Evolutionary conservation across 2,888 invertebrate genomes (phyloP).

Genomic region (Polymixis lichenea): DNA sequence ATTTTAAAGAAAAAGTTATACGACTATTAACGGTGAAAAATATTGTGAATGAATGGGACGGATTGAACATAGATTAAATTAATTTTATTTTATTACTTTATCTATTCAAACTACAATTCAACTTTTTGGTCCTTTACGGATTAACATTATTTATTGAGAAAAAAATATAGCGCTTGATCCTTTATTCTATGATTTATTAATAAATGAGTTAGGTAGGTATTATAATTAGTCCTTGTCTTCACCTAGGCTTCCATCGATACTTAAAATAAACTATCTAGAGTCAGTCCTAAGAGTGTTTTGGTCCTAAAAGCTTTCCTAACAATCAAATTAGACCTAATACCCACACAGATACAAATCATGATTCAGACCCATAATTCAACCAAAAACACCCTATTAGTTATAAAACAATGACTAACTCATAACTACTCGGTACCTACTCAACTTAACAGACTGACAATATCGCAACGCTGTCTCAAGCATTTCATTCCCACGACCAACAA

Average conservation of each 20-base stretch:
- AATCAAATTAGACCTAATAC: constrained; percentile 14
- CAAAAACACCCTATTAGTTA: constrained; percentile 34
- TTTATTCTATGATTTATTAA: neutral
- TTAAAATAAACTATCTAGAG: neutral
- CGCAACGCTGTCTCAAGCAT: constrained; percentile 25
- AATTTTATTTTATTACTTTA: constrained; percentile 38
- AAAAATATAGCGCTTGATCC: neutral
- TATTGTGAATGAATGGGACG: constrained; percentile 50
- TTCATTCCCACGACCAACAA: constrained; percentile 62
- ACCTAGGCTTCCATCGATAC: neutral
- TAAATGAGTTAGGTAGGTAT: neutral
- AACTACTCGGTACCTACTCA: constrained; percentile 38
- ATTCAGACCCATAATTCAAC: constrained; percentile 19
- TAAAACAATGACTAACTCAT: constrained; percentile 39
- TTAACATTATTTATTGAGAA: neutral
- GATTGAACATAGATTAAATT: constrained; percentile 33
- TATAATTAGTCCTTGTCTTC: neutral
- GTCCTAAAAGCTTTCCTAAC: neutral
- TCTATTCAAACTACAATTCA: neutral
- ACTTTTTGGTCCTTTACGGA: neutral
- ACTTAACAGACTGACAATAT: constrained; percentile 34
- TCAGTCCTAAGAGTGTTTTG: neutral
- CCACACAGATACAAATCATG: neutral
- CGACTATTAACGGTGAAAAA: constrained; percentile 60
- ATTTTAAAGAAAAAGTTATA: constrained; percentile 52